Conservation (phyloP, 2,888 invertebrate species). For the Syritta pipiens region DNA sequence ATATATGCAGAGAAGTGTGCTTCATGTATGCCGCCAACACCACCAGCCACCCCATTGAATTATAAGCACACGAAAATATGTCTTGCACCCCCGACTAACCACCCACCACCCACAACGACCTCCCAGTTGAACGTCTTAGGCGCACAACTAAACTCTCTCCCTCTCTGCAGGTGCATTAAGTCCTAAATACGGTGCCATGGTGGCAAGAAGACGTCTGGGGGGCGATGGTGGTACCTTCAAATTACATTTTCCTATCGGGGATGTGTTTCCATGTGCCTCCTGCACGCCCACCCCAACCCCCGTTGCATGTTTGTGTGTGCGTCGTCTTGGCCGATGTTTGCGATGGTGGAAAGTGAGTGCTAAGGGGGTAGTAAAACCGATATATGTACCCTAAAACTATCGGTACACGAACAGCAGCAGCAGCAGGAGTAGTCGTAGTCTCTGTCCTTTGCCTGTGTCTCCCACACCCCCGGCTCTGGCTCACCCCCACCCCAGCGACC, state of each 20-base stretch:
- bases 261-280: constrained; percentile 52
- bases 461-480: constrained; percentile 4
- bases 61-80: constrained; percentile 67
- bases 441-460: constrained; percentile 56
- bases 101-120: not conserved
- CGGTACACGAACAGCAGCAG: constrained; percentile 61
- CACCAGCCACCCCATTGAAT: constrained; percentile 45
- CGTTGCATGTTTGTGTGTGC: constrained; percentile 22
- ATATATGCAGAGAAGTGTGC: constrained; percentile 63
- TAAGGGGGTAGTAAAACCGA: constrained; percentile 63
- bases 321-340: constrained; percentile 62
- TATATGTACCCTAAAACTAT: constrained; percentile 69
- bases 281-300: not conserved
- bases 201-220: not conserved
- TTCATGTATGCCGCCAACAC: constrained; percentile 58
- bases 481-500: not conserved
- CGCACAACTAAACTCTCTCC: constrained; percentile 49
- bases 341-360: constrained; percentile 51
- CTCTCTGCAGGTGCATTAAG: constrained; percentile 67
- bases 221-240: constrained; percentile 41
- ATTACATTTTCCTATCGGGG: constrained; percentile 65
- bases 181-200: constrained; percentile 46
- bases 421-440: constrained; percentile 39
- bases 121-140: constrained; percentile 34
- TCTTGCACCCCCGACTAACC: constrained; percentile 31